Evolutionary conservation across 1,140 invertebrate genomes (phyloP).

Genomic region (Nephotettix cincticeps): DNA sequence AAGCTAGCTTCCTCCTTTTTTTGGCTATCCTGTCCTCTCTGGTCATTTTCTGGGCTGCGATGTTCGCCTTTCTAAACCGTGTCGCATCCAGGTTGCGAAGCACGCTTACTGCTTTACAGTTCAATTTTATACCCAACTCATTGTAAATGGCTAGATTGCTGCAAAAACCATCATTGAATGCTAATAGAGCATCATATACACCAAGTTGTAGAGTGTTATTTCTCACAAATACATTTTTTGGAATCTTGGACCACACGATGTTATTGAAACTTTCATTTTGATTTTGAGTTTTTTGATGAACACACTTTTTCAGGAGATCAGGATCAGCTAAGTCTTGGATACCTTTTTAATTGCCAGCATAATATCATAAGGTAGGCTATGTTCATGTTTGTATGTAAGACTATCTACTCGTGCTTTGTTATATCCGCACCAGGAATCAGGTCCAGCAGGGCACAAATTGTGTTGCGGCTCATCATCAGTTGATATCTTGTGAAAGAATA

Average conservation of each 20-base stretch:
- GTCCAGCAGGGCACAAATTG: conserved; percentile 38
- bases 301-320: conserved; percentile 35
- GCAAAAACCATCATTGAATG: conserved; percentile 20
- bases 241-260: conserved; percentile 37
- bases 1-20: no score
- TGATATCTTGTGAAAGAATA: conserved; percentile 23
- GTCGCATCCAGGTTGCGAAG: no score
- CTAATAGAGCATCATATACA: conserved; percentile 4
- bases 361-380: not conserved
- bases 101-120: no score
- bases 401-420: conserved; percentile 36
- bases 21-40: no score
- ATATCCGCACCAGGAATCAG: conserved; percentile 43
- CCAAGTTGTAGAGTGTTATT: conserved; percentile 14
- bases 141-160: not conserved
- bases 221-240: conserved; percentile 33
- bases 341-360: conserved; percentile 33
- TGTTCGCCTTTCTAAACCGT: no score
- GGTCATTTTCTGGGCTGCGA: not conserved
- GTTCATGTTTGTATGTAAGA: conserved; percentile 6
- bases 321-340: conserved; percentile 36
- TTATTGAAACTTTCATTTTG: conserved; percentile 38
- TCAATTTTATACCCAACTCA: not conserved
- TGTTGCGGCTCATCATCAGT: conserved; percentile 29
- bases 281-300: conserved; percentile 39